Evolutionary conservation across 2,888 invertebrate species (phyloP).

Genomic region (Lycophotia porphyrea): DNA sequence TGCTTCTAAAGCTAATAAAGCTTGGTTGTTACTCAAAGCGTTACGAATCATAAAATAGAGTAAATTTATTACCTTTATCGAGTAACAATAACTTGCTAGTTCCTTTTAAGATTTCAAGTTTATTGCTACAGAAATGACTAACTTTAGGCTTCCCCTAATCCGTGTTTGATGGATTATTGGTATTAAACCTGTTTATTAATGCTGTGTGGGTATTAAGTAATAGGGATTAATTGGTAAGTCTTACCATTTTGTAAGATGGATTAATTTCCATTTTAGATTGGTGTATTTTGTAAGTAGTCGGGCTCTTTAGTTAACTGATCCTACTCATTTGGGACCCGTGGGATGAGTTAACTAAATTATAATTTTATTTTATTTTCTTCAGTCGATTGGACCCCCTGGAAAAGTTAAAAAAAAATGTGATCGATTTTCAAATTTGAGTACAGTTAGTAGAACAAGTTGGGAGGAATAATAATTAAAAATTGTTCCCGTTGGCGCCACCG

Average conservation of each 20-base stretch:
- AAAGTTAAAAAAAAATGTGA: no score
- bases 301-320: no score
- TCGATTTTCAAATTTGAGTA: no score
- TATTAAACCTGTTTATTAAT: constrained; percentile 39
- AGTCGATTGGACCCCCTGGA: no score
- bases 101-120: constrained; percentile 43
- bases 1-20: constrained; percentile 40
- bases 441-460: no score
- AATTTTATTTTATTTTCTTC: no score
- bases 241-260: constrained; percentile 9
- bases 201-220: constrained; percentile 27
- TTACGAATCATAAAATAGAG: constrained; percentile 45
- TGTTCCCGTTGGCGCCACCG: no score
- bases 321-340: no score
- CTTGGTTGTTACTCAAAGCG: constrained; percentile 12
- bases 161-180: constrained; percentile 33
- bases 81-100: constrained; percentile 44
- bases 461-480: no score
- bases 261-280: constrained; percentile 31
- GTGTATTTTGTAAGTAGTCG: neutral
- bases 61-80: constrained; percentile 37
- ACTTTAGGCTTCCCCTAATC: constrained; percentile 10
- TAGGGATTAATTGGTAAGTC: constrained; percentile 33
- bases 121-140: constrained; percentile 41
- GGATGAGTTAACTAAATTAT: no score